These are phyloP conservation scores for Enhydra lutris DNA, from an alignment of 2,113 vertebrate species.

Conservation along the genomic window DNA sequence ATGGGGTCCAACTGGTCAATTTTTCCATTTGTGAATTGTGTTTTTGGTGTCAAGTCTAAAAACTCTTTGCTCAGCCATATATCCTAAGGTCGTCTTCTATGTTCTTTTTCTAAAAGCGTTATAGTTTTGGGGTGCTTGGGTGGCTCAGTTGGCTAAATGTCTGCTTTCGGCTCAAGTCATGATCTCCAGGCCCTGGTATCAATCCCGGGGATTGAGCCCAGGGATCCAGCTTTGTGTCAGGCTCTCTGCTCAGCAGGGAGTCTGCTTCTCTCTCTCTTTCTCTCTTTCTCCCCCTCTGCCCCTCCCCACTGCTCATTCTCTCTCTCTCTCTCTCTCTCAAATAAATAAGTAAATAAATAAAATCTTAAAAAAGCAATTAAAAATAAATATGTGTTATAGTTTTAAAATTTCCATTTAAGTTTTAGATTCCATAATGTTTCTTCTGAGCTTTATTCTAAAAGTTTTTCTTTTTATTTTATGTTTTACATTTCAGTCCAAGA, in stretches of 20 bases:
- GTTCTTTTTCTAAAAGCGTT: neutral
- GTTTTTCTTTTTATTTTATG: neutral
- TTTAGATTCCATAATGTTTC: neutral
- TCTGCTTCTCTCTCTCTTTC: neutral
- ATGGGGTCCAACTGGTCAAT: neutral
- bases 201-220: neutral
- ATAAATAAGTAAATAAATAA: neutral
- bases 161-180: neutral
- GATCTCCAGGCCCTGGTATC: neutral
- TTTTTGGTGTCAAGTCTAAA: neutral
- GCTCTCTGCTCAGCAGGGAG: neutral
- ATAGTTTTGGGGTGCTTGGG: neutral
- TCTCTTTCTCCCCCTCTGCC: neutral
- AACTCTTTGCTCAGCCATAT: neutral
- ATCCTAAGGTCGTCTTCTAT: neutral
- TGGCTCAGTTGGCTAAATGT: neutral
- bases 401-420: neutral
- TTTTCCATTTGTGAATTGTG: neutral
- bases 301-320: neutral
- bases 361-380: neutral
- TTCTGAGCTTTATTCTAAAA: neutral
- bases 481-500: neutral
- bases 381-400: neutral
- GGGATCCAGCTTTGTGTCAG: fast-evolving
- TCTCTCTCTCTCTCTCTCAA: neutral